A percentile compares a stretch with the other conserved stretches of the same genome.
Conservation (phyloP, 2,113 vertebrate genomes). For the Cyrtonyx montezumae region DNA sequence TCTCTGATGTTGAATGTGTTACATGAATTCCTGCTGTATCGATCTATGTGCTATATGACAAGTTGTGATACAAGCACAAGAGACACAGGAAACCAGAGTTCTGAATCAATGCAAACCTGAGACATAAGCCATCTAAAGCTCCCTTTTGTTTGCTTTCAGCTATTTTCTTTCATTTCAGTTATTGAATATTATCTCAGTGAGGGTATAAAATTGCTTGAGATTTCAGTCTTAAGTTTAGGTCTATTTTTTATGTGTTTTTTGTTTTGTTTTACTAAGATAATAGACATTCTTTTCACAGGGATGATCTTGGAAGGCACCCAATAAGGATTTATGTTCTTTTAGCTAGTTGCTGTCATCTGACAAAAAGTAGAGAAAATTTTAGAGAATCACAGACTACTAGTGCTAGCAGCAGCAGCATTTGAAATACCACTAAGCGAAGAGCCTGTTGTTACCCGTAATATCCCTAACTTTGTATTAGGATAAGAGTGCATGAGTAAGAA, state of each 20-base stretch:
- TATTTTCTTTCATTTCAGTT: neutral
- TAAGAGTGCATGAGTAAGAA: constrained; percentile 10
- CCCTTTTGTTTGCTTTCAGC: neutral
- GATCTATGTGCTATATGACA: neutral
- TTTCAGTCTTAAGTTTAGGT: neutral
- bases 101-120: neutral
- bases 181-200: neutral
- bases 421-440: constrained; percentile 35
- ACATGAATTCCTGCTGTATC: neutral
- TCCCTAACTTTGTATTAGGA: neutral
- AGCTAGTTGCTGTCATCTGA: neutral
- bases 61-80: neutral
- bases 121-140: fast-evolving
- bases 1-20: neutral
- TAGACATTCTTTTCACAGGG: neutral
- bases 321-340: neutral
- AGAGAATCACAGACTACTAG: neutral
- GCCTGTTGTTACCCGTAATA: neutral
- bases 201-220: neutral
- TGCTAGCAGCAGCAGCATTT: neutral
- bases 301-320: neutral
- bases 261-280: neutral
- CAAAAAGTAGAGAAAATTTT: neutral
- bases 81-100: neutral
- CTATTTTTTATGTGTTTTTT: neutral